Conservation (phyloP, 2,113 vertebrate genomes). For the Telmatochromis sp. region DNA sequence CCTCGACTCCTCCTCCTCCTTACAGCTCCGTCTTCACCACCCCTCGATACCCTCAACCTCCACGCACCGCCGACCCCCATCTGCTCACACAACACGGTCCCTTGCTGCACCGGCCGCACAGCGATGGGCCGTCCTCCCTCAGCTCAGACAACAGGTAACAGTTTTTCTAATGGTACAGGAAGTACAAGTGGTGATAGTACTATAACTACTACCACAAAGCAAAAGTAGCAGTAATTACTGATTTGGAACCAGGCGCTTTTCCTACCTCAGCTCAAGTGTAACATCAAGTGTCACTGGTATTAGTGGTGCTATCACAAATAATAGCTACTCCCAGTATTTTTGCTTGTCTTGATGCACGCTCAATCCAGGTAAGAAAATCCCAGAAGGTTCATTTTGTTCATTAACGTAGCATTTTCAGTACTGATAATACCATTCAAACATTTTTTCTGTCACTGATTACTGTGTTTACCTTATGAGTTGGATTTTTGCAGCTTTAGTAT, state of each 20-base stretch:
- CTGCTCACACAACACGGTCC: conserved; percentile 54
- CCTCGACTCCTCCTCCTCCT: conserved; percentile 86
- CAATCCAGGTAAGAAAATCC: background rate
- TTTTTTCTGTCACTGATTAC: background rate
- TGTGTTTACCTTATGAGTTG: background rate
- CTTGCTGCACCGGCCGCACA: conserved; percentile 57
- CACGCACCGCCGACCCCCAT: conserved; percentile 32
- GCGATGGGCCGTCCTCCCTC: conserved; percentile 68
- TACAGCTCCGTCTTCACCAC: conserved; percentile 76
- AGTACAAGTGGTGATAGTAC: background rate
- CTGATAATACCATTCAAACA: background rate
- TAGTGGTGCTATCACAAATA: background rate
- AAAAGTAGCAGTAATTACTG: background rate
- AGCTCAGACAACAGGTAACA: conserved; percentile 78
- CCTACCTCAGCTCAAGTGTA: background rate
- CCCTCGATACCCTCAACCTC: conserved; percentile 59
- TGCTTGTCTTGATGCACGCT: background rate
- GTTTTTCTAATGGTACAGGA: background rate
- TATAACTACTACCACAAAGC: background rate
- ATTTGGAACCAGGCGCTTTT: background rate
- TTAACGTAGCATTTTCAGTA: background rate
- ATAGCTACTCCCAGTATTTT: background rate
- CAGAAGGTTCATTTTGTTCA: background rate
- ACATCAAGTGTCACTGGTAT: background rate
- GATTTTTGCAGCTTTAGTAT: background rate